phyloP scores from a whole-genome alignment of 2,888 invertebrate species.

The Erebia ligea region DNA sequence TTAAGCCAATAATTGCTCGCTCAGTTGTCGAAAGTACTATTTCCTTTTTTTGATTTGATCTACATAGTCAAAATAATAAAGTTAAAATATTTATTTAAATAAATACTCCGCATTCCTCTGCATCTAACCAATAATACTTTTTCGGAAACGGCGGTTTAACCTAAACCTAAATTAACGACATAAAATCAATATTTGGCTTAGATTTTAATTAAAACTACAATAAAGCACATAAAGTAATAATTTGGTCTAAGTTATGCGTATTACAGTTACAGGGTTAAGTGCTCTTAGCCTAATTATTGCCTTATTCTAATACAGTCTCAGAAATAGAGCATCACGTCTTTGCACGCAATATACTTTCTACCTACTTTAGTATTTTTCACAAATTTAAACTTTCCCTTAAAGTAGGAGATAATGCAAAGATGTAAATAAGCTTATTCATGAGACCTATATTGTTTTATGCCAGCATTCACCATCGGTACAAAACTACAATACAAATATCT shows the following conservation, averaged over 20 bases:
- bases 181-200: constrained; percentile 83
- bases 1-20: background rate
- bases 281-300: constrained; percentile 79
- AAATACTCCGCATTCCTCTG: constrained; percentile 72
- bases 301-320: constrained; percentile 72
- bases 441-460: constrained; percentile 42
- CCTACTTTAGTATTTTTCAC: background rate
- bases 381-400: background rate
- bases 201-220: constrained; percentile 79
- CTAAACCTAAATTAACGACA: constrained; percentile 72
- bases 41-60: constrained; percentile 4
- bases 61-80: constrained; percentile 10
- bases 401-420: background rate
- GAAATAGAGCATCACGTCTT: constrained; percentile 31
- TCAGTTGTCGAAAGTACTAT: background rate
- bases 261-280: constrained; percentile 76
- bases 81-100: constrained; percentile 56
- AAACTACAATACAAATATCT: constrained; percentile 31
- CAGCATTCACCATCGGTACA: constrained; percentile 59
- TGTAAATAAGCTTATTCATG: constrained; percentile 12
- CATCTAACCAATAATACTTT: constrained; percentile 76
- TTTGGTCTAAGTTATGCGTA: constrained; percentile 82
- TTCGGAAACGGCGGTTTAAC: constrained; percentile 68
- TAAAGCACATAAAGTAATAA: constrained; percentile 81
- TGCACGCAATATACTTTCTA: background rate